Percentiles rank a stretch among this genome's conserved stretches.
phyloP scores from a whole-genome alignment of 2,797 vertebrate species.

The Diplodus puntazzo region DNA sequence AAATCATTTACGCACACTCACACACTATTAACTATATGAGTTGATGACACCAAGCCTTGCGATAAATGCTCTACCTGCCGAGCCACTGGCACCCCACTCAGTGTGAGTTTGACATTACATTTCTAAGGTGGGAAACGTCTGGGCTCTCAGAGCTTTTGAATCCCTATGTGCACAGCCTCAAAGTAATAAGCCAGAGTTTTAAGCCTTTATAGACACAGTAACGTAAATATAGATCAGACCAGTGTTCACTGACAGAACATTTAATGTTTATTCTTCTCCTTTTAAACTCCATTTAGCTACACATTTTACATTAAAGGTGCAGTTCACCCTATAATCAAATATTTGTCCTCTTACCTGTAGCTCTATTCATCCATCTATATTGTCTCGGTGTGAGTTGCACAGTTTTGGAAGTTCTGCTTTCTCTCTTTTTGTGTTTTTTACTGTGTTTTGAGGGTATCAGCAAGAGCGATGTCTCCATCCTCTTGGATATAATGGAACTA shows the following conservation, averaged over 20 bases:
- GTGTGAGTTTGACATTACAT: not conserved
- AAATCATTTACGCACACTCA: not conserved
- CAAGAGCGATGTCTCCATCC: too few species aligned
- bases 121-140: not conserved
- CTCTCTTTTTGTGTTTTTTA: too few species aligned
- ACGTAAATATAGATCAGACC: not conserved
- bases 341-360: too few species aligned
- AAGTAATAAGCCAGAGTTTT: not conserved
- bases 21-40: too few species aligned
- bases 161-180: not conserved
- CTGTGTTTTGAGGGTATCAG: too few species aligned
- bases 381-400: too few species aligned
- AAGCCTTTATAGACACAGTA: not conserved
- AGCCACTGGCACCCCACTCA: not conserved
- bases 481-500: too few species aligned
- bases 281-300: slow-evolving; percentile 7
- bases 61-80: slow-evolving; percentile 2
- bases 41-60: not conserved
- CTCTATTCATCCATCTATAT: too few species aligned
- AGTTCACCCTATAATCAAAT: too few species aligned
- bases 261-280: not conserved
- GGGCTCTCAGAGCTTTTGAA: not conserved
- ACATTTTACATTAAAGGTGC: not conserved
- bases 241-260: not conserved
- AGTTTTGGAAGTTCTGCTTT: too few species aligned